A percentile compares a stretch with the other conserved stretches of the same genome.
Evolutionary conservation across 37 sponge, comb jelly and placozoan species (phyloP).

Genomic region (Haliclona indistincta): DNA sequence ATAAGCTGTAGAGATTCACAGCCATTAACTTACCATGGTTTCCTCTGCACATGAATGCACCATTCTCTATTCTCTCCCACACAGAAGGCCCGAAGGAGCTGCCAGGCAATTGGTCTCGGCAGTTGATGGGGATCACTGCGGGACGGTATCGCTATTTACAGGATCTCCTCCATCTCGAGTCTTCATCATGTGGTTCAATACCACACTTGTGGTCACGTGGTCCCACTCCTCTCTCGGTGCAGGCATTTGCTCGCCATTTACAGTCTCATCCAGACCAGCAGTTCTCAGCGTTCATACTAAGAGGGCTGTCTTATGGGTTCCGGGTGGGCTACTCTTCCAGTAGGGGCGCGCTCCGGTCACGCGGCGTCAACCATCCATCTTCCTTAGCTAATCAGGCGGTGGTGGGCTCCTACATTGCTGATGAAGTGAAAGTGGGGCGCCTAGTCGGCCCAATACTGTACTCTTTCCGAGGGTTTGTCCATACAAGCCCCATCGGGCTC

Average conservation of each 20-base stretch:
- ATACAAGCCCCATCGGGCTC: too few species aligned
- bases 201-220: background rate
- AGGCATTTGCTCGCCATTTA: background rate
- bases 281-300: background rate
- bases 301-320: background rate
- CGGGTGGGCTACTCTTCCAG: background rate
- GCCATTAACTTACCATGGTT: too few species aligned
- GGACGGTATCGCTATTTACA: background rate
- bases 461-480: too few species aligned
- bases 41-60: too few species aligned
- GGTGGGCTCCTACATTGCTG: background rate
- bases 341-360: too few species aligned
- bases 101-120: too few species aligned
- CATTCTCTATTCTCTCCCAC: background rate
- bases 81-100: background rate
- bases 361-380: background rate
- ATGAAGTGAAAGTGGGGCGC: too few species aligned
- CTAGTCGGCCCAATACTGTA: too few species aligned
- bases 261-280: background rate
- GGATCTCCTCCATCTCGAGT: background rate
- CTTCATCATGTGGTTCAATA: background rate
- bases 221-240: background rate
- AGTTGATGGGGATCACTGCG: too few species aligned
- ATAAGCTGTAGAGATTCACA: too few species aligned
- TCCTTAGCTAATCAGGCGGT: background rate